A percentile compares a stretch with the other conserved stretches of the same genome.
Evolutionary conservation across 2,797 vertebrate species (phyloP).

Genomic region (Lacerta viridis): DNA sequence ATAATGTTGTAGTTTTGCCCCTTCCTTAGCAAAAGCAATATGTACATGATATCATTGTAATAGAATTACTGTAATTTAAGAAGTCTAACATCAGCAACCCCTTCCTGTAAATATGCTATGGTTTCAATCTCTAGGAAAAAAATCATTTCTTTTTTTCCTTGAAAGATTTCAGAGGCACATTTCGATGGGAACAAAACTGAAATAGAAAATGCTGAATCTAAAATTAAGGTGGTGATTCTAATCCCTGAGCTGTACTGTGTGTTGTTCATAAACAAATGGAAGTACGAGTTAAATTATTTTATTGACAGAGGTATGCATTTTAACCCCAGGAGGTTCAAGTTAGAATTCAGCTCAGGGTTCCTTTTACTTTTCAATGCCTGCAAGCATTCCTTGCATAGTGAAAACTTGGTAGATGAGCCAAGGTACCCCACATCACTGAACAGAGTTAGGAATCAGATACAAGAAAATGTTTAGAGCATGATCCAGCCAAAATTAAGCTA

Average conservation of each 20-base stretch:
- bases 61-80: conserved; percentile 26
- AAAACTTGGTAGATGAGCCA: too few species aligned
- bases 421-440: neutral
- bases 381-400: neutral
- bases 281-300: conserved; percentile 39
- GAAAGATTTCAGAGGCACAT: conserved; percentile 21
- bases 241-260: neutral
- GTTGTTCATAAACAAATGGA: conserved; percentile 10
- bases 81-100: neutral
- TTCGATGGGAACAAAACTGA: conserved; percentile 17
- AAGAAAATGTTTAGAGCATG: too few species aligned
- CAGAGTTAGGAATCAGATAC: neutral
- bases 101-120: neutral
- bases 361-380: neutral
- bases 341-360: conserved; percentile 2
- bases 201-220: neutral
- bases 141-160: conserved; percentile 15
- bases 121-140: neutral
- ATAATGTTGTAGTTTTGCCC: too few species aligned
- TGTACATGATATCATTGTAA: neutral
- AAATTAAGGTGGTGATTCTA: conserved; percentile 34
- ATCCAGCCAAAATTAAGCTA: too few species aligned
- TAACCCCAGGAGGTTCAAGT: conserved; percentile 21
- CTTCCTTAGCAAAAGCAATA: conserved; percentile 26
- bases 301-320: conserved; percentile 32